These are phyloP conservation scores for Amphilophus citrinellus DNA, from an alignment of 2,113 vertebrate species.

Conservation along the genomic window DNA sequence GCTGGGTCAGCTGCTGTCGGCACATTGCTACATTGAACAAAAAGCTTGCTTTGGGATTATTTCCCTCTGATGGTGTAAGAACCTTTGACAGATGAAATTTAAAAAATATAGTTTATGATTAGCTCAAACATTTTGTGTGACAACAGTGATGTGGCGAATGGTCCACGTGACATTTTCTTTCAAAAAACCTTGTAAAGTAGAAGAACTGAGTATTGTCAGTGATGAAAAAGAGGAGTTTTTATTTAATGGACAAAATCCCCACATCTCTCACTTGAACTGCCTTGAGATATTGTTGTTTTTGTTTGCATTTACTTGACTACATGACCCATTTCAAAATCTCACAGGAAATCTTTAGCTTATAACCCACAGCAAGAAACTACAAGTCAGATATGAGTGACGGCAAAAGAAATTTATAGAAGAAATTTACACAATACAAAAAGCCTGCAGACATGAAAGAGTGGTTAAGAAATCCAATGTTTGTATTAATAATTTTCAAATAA, in stretches of 20 bases:
- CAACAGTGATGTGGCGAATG: conserved; percentile 8
- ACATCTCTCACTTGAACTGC: conserved; percentile 11
- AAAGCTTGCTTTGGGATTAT: neutral
- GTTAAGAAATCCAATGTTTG: too few relatives aligned
- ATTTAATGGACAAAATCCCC: neutral
- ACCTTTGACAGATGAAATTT: neutral
- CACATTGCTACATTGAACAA: conserved; percentile 5
- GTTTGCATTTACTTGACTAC: conserved; percentile 27
- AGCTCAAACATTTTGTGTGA: neutral
- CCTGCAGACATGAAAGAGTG: too few relatives aligned
- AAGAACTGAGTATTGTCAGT: conserved; percentile 80
- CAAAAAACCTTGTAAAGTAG: conserved; percentile 75
- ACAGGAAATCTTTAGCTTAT: neutral
- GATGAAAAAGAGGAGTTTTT: conserved; percentile 34
- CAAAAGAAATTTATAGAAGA: neutral
- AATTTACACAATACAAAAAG: neutral
- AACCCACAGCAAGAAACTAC: neutral
- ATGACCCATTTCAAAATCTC: neutral
- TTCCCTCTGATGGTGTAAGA: neutral
- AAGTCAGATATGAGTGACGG: neutral
- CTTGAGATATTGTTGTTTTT: neutral
- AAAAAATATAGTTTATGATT: neutral
- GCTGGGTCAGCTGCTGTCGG: neutral
- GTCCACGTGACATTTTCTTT: conserved; percentile 14
- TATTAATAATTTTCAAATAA: neutral